phyloP scores from a whole-genome alignment of 2,113 vertebrate genomes.

The Telmatochromis brichardi region DNA sequence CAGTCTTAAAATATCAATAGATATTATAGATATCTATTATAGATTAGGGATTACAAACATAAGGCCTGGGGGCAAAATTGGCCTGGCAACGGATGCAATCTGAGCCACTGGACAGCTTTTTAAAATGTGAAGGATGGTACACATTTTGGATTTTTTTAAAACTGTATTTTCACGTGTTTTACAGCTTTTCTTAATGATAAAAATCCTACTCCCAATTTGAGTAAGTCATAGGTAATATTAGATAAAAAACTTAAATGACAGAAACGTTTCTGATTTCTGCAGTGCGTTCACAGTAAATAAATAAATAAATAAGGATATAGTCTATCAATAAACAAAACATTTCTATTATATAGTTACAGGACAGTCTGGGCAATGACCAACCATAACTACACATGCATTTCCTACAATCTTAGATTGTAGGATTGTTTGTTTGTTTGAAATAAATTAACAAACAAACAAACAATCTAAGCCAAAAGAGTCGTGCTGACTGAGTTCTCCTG shows the following conservation, averaged over 20 bases:
- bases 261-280: not conserved
- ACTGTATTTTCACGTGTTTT: not conserved
- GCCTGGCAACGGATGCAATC: not conserved
- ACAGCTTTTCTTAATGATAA: not conserved
- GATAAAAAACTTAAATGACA: not conserved
- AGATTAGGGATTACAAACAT: not conserved
- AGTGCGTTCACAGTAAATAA: not conserved
- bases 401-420: not conserved
- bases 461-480: not conserved
- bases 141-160: not conserved
- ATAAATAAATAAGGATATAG: not conserved
- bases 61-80: not conserved
- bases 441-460: not conserved
- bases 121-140: not conserved
- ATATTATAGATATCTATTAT: not conserved
- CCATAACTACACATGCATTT: not conserved
- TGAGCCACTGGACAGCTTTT: not conserved
- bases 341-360: not conserved
- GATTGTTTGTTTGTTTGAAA: not conserved
- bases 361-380: not conserved
- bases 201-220: not conserved
- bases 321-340: not conserved
- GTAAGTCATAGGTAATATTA: not conserved
- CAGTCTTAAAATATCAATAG: not conserved
- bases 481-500: not conserved